phyloP scores from a whole-genome alignment of 2,113 vertebrate genomes.

The Limanda limanda region DNA sequence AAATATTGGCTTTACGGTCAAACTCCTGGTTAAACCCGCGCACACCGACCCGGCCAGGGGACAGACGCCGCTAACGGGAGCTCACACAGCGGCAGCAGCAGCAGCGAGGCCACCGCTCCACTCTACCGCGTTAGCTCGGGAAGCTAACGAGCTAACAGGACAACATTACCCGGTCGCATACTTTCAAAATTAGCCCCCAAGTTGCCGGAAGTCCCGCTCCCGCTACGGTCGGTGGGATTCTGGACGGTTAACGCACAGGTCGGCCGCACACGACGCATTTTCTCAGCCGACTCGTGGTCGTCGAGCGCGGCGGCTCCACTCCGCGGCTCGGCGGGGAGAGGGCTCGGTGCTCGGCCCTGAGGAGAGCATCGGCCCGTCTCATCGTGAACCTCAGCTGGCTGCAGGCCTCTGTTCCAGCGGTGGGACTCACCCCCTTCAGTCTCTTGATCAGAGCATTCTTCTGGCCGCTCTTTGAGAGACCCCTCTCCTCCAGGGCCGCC shows the following conservation, averaged over 20 bases:
- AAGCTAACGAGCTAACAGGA: constrained; percentile 73
- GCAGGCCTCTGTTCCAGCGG: neutral
- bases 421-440: constrained; percentile 90
- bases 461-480: constrained; percentile 91
- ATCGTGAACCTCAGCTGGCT: constrained; percentile 52
- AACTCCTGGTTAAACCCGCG: neutral
- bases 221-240: neutral
- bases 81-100: constrained; percentile 8
- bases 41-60: constrained; percentile 29
- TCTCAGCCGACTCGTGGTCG: neutral
- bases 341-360: constrained; percentile 73
- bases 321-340: constrained; percentile 47
- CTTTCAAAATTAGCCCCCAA: constrained; percentile 49
- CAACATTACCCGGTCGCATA: constrained; percentile 64
- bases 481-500: constrained; percentile 90
- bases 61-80: neutral
- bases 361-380: constrained; percentile 76
- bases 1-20: neutral
- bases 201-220: constrained; percentile 42
- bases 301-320: constrained; percentile 45
- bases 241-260: neutral
- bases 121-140: constrained; percentile 62
- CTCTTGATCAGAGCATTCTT: constrained; percentile 93
- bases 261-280: neutral
- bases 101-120: constrained; percentile 65